phyloP scores from a whole-genome alignment of 2,797 vertebrate genomes.

The Mormyrus hasselquistii region DNA sequence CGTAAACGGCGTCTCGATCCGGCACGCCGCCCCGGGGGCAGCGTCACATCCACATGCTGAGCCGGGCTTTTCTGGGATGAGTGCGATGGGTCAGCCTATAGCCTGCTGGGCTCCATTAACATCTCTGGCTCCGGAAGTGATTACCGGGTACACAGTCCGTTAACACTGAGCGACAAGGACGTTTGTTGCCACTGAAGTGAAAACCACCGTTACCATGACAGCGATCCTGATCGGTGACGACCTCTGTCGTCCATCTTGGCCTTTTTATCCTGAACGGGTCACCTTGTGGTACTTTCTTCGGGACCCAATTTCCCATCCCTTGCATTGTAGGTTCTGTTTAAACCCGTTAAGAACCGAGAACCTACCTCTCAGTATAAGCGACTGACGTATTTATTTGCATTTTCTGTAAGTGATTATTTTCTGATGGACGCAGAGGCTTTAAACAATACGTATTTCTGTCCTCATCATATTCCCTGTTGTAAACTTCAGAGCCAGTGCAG shows the following conservation, averaged over 20 bases:
- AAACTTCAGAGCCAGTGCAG: not conserved
- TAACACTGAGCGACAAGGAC: conserved; percentile 27
- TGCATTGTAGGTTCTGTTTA: not conserved
- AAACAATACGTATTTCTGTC: not conserved
- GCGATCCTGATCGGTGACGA: not conserved
- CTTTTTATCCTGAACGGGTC: not conserved
- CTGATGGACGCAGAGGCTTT: not conserved
- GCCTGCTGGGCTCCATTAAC: conserved; percentile 34
- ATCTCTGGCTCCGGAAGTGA: conserved; percentile 41
- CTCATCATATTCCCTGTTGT: not conserved
- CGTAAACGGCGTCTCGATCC: not conserved
- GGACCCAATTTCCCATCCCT: not conserved
- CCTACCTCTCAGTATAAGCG: not conserved
- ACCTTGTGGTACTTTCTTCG: not conserved
- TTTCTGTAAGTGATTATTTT: not conserved
- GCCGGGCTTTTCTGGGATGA: not conserved
- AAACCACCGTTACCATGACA: not conserved
- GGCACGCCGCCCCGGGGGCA: not conserved
- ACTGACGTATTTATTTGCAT: not conserved
- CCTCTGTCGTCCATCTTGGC: not conserved
- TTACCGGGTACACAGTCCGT: conserved; percentile 41
- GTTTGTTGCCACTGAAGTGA: conserved; percentile 10
- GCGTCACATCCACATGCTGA: not conserved
- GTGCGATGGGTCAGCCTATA: not conserved
- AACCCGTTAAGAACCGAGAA: not conserved